phyloP scores from a whole-genome alignment of 2,888 invertebrate genomes.

The Enchytraeus crypticus region DNA sequence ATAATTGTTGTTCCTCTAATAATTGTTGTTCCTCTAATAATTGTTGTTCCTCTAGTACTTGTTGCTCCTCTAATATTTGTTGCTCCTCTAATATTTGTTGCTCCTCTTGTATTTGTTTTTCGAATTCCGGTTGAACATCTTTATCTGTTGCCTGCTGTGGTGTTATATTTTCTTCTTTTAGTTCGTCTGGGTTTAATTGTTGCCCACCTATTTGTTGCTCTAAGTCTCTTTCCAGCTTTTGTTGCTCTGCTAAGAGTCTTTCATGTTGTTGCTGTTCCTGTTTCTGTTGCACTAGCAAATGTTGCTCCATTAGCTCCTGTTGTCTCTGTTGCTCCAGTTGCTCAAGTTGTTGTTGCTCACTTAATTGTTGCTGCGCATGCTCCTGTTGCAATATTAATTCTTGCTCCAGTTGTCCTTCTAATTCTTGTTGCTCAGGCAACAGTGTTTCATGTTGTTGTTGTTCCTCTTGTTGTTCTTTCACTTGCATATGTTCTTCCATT shows the following conservation, averaged over 20 bases:
- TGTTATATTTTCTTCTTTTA: no score
- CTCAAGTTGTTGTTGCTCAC: background rate
- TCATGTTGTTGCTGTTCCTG: background rate
- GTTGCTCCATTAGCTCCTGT: background rate
- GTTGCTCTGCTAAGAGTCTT: background rate
- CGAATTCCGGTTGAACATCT: no score
- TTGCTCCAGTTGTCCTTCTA: background rate
- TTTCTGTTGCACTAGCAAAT: background rate
- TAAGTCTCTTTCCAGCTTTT: no score
- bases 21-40: no score
- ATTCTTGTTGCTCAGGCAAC: background rate
- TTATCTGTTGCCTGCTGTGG: no score
- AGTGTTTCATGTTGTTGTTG: background rate
- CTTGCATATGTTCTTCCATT: background rate
- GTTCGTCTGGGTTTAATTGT: no score
- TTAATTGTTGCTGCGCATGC: background rate
- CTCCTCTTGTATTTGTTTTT: no score
- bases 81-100: no score
- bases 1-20: no score
- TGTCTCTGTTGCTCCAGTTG: background rate
- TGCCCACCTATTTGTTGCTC: no score
- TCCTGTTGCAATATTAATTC: background rate
- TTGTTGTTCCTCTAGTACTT: no score
- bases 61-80: no score
- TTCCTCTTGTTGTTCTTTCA: background rate